phyloP scores from a whole-genome alignment of 2,113 vertebrate species.

The Cottus gobio region DNA sequence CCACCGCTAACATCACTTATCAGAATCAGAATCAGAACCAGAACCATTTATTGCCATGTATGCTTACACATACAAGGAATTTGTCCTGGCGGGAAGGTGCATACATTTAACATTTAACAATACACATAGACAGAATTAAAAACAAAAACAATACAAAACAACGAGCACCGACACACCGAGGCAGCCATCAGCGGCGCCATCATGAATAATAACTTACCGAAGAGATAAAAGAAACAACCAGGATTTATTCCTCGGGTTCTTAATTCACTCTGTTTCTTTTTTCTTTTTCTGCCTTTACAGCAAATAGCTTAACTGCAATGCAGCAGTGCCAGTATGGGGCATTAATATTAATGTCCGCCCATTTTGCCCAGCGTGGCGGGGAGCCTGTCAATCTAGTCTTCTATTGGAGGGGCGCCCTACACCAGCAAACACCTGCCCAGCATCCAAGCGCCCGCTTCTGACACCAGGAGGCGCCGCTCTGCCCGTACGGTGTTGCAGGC shows the following conservation, averaged over 20 bases:
- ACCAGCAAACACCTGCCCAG: conserved; percentile 52
- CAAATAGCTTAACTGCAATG: conserved; percentile 81
- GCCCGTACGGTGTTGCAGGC: conserved; percentile 19
- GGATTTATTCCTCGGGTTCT: conserved; percentile 61
- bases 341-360: conserved; percentile 83
- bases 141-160: too few relatives aligned
- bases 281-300: conserved; percentile 68
- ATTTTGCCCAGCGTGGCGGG: conserved; percentile 75
- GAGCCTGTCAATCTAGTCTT: conserved; percentile 76
- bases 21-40: too few relatives aligned
- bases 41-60: too few relatives aligned
- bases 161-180: too few relatives aligned
- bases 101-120: too few relatives aligned
- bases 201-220: too few relatives aligned
- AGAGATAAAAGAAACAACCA: conserved; percentile 37
- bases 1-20: conserved; percentile 41
- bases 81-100: too few relatives aligned
- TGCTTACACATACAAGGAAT: too few relatives aligned
- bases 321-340: conserved; percentile 77
- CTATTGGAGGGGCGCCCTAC: conserved; percentile 49
- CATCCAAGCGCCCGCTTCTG: conserved; percentile 2
- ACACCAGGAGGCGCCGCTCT: conserved; percentile 55
- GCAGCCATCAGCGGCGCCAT: too few relatives aligned
- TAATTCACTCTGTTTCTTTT: conserved; percentile 56
- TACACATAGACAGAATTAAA: too few relatives aligned